Evolutionary conservation across 1,140 invertebrate species (phyloP).

Genomic region (Drosophila equinoxialis): DNA sequence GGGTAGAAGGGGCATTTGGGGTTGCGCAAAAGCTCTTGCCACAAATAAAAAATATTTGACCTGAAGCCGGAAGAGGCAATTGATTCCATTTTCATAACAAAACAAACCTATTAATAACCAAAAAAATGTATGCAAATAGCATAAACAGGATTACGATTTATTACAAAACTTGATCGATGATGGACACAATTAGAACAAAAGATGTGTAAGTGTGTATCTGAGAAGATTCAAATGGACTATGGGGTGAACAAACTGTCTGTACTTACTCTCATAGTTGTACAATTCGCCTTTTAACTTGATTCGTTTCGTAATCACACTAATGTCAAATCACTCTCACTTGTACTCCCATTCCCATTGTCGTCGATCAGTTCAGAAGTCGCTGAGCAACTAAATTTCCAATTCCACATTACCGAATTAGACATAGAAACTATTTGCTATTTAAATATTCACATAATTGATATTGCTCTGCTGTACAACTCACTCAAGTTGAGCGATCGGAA

Average conservation of each 20-base stretch:
- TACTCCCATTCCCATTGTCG: slow-evolving; percentile 30
- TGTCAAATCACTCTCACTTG: slow-evolving; percentile 37
- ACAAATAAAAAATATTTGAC: slow-evolving; percentile 34
- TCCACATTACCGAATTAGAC: slow-evolving; percentile 68
- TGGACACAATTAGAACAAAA: slow-evolving; percentile 60
- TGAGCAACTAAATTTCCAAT: slow-evolving; percentile 70
- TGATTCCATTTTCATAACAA: slow-evolving; percentile 62
- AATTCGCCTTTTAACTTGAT: slow-evolving; percentile 21
- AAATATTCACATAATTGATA: slow-evolving; percentile 40
- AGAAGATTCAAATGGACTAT: not conserved
- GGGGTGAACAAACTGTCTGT: slow-evolving; percentile 26
- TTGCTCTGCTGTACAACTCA: slow-evolving; percentile 64
- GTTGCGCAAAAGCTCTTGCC: slow-evolving; percentile 49
- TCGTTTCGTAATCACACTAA: slow-evolving; percentile 65
- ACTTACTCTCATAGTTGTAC: slow-evolving; percentile 42
- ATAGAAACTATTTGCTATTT: slow-evolving; percentile 48
- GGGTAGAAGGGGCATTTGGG: not conserved
- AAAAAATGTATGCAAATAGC: slow-evolving; percentile 5
- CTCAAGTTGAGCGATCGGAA: slow-evolving; percentile 75
- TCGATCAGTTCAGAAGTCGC: slow-evolving; percentile 34
- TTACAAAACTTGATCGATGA: slow-evolving; percentile 42
- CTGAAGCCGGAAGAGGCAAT: slow-evolving; percentile 61
- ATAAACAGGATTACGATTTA: slow-evolving; percentile 52
- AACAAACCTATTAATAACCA: slow-evolving; percentile 44
- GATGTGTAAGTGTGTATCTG: slow-evolving; percentile 37